Conservation (phyloP, 2,797 vertebrate genomes). For the Argya squamiceps region DNA sequence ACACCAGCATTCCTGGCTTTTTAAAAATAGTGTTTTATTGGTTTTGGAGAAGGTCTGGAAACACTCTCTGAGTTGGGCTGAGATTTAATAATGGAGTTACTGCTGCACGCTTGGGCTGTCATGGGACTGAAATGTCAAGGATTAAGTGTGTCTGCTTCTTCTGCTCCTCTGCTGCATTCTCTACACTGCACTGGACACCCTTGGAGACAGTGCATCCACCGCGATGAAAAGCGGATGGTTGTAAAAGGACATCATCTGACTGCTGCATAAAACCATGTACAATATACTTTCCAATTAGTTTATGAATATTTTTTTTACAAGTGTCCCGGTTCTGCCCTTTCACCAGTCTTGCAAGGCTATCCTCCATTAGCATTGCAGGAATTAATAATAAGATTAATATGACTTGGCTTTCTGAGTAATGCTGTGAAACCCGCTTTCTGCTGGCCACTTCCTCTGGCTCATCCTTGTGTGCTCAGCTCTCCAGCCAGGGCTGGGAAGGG, state of each 20-base stretch:
- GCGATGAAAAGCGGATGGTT: background rate
- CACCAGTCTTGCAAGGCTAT: background rate
- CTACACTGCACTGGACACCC: background rate
- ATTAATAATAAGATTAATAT: background rate
- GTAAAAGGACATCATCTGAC: background rate
- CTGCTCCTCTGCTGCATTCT: background rate
- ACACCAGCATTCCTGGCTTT: background rate
- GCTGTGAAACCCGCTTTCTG: background rate
- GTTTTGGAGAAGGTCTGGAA: slow-evolving; percentile 13
- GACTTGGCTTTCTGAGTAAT: background rate
- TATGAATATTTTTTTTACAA: background rate
- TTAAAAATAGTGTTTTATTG: background rate
- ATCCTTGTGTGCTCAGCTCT: background rate
- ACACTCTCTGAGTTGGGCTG: background rate
- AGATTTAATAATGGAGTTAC: background rate
- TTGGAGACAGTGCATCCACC: background rate
- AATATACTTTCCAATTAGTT: background rate
- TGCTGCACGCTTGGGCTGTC: background rate
- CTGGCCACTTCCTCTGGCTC: background rate
- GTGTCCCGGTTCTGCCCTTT: background rate
- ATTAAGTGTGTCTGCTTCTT: background rate
- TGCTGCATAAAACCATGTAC: background rate
- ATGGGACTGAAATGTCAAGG: background rate
- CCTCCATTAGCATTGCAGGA: background rate
- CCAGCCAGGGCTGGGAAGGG: background rate